A percentile compares a stretch with the other conserved stretches of the same genome.
Conservation (phyloP, 1,140 invertebrate species). For the Drosophila athabasca region DNA sequence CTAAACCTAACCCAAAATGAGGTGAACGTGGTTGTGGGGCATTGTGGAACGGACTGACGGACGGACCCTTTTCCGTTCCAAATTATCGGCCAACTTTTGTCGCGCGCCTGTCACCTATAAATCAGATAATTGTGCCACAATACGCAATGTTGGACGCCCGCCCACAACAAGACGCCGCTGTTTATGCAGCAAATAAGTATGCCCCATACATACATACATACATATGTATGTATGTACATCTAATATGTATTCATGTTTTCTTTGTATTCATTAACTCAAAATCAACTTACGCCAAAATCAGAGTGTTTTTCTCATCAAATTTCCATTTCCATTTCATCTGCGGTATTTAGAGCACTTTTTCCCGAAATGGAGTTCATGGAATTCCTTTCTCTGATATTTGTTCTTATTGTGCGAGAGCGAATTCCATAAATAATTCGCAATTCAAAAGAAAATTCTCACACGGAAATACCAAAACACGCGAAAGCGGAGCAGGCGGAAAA, state of each 20-base stretch:
- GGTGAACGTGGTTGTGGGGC: slow-evolving; percentile 73
- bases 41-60: slow-evolving; percentile 25
- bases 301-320: slow-evolving; percentile 2
- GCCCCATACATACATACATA: no score
- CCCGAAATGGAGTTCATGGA: neutral
- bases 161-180: slow-evolving; percentile 21
- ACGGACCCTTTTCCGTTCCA: slow-evolving; percentile 36
- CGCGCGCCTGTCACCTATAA: slow-evolving; percentile 71
- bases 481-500: slow-evolving; percentile 1
- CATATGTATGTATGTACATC: no score
- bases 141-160: slow-evolving; percentile 37
- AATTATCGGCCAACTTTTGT: slow-evolving; percentile 80
- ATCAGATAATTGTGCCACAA: slow-evolving; percentile 72
- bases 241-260: neutral
- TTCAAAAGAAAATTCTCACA: slow-evolving; percentile 51
- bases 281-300: slow-evolving; percentile 5
- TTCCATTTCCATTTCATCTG: neutral
- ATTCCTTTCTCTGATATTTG: slow-evolving; percentile 1
- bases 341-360: neutral
- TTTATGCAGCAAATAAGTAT: slow-evolving; percentile 21
- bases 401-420: slow-evolving; percentile 35
- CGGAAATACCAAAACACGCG: neutral
- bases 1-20: slow-evolving; percentile 54
- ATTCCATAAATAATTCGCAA: slow-evolving; percentile 49
- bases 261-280: slow-evolving; percentile 10